Evolutionary conservation across 2,113 vertebrate species (phyloP).

Genomic region (Varanus salvator): DNA sequence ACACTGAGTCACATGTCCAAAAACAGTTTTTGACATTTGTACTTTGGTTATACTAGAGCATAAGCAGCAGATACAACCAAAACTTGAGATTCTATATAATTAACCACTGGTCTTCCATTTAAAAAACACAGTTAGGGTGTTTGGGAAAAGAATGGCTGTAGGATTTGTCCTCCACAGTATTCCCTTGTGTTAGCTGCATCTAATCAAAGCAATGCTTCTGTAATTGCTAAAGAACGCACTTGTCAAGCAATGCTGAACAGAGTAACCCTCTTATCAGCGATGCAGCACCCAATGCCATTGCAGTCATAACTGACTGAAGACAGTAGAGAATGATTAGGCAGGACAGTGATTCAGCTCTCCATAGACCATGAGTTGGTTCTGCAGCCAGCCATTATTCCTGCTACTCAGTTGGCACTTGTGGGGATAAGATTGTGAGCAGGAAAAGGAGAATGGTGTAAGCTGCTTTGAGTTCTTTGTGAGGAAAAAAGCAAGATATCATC

Average conservation of each 20-base stretch:
- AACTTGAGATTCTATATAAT: neutral
- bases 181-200: neutral
- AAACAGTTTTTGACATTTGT: neutral
- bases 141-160: neutral
- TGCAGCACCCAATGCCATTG: neutral
- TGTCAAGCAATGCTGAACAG: neutral
- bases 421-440: too few species aligned
- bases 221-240: neutral
- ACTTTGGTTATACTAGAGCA: neutral
- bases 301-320: neutral
- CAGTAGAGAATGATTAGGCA: neutral
- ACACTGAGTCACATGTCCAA: neutral
- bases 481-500: too few species aligned
- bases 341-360: neutral
- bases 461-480: too few species aligned
- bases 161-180: neutral
- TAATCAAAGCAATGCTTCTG: neutral
- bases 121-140: neutral
- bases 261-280: neutral
- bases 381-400: neutral
- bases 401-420: neutral
- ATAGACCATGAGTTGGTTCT: neutral
- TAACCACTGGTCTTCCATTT: neutral
- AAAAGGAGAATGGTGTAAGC: too few species aligned
- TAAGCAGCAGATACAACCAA: neutral